Evolutionary conservation across 1,140 invertebrate species (phyloP).

Genomic region (Leguminivora glycinivorella): DNA sequence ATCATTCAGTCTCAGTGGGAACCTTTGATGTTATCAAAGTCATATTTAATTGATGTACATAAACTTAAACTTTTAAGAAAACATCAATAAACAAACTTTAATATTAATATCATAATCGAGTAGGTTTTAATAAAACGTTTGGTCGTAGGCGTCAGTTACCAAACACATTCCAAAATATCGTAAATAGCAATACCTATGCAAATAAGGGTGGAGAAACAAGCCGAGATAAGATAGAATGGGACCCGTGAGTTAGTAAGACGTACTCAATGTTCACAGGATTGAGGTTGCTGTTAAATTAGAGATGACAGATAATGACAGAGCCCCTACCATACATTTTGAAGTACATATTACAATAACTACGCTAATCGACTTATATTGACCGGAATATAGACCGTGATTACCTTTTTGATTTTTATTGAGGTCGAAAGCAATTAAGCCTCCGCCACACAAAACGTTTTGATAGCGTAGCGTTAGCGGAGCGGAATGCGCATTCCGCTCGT

Average conservation of each 20-base stretch:
- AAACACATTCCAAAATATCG: constrained; percentile 45
- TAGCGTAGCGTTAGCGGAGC: too few species aligned
- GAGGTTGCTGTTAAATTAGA: constrained; percentile 43
- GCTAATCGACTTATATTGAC: too few species aligned
- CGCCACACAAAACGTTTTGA: too few species aligned
- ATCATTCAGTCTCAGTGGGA: neutral
- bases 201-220: constrained; percentile 44
- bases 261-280: constrained; percentile 43
- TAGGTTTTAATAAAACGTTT: constrained; percentile 7
- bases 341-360: too few species aligned
- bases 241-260: constrained; percentile 8
- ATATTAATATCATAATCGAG: constrained; percentile 10
- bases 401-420: too few species aligned
- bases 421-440: too few species aligned
- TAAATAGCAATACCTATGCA: constrained; percentile 48
- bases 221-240: constrained; percentile 33
- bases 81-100: constrained; percentile 35
- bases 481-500: too few species aligned
- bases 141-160: constrained; percentile 53
- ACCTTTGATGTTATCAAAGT: neutral
- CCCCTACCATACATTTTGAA: too few species aligned
- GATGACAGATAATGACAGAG: constrained; percentile 37
- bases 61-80: neutral
- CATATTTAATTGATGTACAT: neutral
- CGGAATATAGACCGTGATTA: too few species aligned